Percentiles rank a stretch among this genome's conserved stretches.
These are phyloP conservation scores for Plectropomus leopardus DNA, from an alignment of 2,113 vertebrate genomes.

Conservation along the genomic window DNA sequence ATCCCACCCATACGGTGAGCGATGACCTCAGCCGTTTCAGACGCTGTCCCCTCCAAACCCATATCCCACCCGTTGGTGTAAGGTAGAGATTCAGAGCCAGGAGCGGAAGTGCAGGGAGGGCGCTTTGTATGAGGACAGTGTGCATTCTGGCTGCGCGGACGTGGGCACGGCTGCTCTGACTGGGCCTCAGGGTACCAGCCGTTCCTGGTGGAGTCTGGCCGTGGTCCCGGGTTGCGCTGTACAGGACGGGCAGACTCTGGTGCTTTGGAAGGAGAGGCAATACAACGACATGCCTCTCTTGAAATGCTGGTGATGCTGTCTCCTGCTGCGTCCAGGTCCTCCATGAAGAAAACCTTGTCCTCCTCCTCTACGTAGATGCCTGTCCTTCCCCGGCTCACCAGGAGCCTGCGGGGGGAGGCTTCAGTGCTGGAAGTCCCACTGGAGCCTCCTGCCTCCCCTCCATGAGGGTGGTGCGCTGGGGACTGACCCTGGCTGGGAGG, in stretches of 20 bases:
- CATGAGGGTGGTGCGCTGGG: conserved; percentile 84
- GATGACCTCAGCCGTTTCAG: conserved; percentile 91
- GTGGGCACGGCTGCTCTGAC: conserved; percentile 72
- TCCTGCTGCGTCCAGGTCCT: conserved; percentile 89
- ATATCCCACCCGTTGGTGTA: conserved; percentile 91
- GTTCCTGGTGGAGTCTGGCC: conserved; percentile 62
- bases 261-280: conserved; percentile 72
- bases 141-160: conserved; percentile 78
- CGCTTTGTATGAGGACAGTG: conserved; percentile 63
- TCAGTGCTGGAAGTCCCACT: conserved; percentile 83
- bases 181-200: conserved; percentile 74
- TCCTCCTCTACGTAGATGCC: conserved; percentile 86
- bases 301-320: conserved; percentile 75
- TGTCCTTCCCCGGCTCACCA: conserved; percentile 57
- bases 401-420: conserved; percentile 85
- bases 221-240: conserved; percentile 43
- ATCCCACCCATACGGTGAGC: conserved; percentile 97
- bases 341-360: conserved; percentile 96
- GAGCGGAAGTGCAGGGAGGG: conserved; percentile 48
- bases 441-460: conserved; percentile 60
- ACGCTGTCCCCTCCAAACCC: conserved; percentile 78
- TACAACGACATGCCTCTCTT: conserved; percentile 71
- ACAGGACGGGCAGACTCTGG: conserved; percentile 44
- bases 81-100: conserved; percentile 80
- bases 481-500: conserved; percentile 93